Evolutionary conservation across 2,797 vertebrate species (phyloP).

Genomic region (Neopelma chrysocephalum): DNA sequence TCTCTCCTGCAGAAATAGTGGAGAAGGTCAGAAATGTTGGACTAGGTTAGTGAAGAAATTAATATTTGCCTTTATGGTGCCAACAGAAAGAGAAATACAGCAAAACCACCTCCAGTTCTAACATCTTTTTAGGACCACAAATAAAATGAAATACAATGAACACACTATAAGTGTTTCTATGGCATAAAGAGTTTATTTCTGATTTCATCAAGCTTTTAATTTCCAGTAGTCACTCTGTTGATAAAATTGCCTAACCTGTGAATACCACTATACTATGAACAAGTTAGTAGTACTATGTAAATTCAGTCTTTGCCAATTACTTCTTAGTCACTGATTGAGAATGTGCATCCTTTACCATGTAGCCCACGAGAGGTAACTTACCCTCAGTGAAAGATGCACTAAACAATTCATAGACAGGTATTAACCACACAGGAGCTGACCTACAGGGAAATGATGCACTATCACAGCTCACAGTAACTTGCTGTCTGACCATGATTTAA

Average conservation of each 20-base stretch:
- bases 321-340: not conserved
- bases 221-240: not conserved
- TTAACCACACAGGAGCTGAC: not conserved
- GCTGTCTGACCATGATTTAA: not conserved
- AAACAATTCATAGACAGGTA: not conserved
- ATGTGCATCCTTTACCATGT: not conserved
- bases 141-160: not conserved
- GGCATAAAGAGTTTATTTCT: not conserved
- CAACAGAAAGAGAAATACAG: not conserved
- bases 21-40: not conserved
- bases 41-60: not conserved
- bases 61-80: not conserved
- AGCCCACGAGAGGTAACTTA: not conserved
- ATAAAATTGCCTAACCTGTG: not conserved
- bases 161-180: not conserved
- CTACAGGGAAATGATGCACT: not conserved
- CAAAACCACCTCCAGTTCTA: not conserved
- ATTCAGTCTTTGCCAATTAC: not conserved
- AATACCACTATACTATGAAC: not conserved
- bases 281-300: not conserved
- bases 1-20: not conserved
- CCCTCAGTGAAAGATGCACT: not conserved
- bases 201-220: not conserved
- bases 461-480: not conserved
- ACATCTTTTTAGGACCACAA: not conserved